phyloP scores from a whole-genome alignment of 1,140 invertebrate species.

The Palaemon carinicauda region DNA sequence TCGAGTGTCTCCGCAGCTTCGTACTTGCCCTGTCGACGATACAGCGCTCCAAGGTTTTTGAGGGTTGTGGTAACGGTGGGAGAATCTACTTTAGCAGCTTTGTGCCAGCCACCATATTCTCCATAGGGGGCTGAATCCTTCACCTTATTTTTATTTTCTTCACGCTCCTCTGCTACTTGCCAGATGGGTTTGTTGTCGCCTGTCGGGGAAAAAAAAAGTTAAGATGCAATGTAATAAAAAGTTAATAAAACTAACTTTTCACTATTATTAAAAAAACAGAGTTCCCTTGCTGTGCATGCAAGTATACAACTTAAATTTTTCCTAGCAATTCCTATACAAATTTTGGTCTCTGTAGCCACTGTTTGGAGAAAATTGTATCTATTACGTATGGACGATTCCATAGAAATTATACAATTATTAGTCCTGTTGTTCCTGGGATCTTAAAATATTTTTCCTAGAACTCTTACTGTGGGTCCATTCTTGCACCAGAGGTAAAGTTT shows the following conservation, averaged over 20 bases:
- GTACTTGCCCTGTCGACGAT: conserved; percentile 97
- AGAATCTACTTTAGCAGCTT: conserved; percentile 97
- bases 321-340: background rate
- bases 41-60: conserved; percentile 96
- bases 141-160: conserved; percentile 92
- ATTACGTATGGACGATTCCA: too few species aligned
- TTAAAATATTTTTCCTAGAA: too few species aligned
- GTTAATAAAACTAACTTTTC: background rate
- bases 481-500: too few species aligned
- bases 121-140: conserved; percentile 90
- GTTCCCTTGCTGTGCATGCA: too few species aligned
- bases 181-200: conserved; percentile 99
- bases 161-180: conserved; percentile 98
- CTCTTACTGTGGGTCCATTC: too few species aligned
- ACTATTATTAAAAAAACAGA: too few species aligned
- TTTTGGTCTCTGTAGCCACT: too few species aligned
- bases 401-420: too few species aligned
- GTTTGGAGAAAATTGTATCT: too few species aligned
- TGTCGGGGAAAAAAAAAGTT: conserved; percentile 63
- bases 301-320: too few species aligned
- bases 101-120: conserved; percentile 97
- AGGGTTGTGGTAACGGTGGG: conserved; percentile 96
- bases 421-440: too few species aligned
- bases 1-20: conserved; percentile 98
- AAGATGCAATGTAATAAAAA: background rate